phyloP scores from a whole-genome alignment of 1,140 invertebrate genomes.

The Scylla paramamosain region DNA sequence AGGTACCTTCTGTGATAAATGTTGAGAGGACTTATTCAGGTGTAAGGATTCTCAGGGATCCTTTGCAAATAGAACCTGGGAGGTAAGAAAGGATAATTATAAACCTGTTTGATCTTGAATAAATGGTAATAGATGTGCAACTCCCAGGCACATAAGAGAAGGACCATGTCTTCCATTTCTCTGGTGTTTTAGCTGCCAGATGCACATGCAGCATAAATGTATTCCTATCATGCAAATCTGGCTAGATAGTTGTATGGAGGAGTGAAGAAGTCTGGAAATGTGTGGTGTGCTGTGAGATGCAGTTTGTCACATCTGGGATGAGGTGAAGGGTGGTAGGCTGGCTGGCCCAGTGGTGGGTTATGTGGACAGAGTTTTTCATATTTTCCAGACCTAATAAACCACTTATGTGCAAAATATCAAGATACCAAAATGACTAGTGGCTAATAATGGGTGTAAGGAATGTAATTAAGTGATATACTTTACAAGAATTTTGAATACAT shows the following conservation, averaged over 20 bases:
- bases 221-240: no score
- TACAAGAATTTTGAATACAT: no score
- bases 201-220: no score
- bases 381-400: no score
- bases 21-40: not conserved
- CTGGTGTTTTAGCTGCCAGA: not conserved
- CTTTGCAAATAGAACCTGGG: not conserved
- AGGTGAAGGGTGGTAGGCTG: not conserved
- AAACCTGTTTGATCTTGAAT: no score
- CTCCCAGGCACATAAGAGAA: not conserved
- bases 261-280: not conserved
- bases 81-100: not conserved
- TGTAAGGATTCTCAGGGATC: no score
- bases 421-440: no score
- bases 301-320: not conserved
- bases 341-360: not conserved
- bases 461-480: no score
- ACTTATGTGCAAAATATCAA: no score
- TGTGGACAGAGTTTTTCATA: no score
- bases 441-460: no score
- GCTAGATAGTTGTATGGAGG: not conserved
- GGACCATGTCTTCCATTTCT: not conserved
- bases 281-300: not conserved
- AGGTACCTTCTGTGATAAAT: not conserved
- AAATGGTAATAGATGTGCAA: no score